A percentile compares a stretch with the other conserved stretches of the same genome.
Conservation (phyloP, 1,140 invertebrate genomes). For the Camponotus pennsylvanicus region DNA sequence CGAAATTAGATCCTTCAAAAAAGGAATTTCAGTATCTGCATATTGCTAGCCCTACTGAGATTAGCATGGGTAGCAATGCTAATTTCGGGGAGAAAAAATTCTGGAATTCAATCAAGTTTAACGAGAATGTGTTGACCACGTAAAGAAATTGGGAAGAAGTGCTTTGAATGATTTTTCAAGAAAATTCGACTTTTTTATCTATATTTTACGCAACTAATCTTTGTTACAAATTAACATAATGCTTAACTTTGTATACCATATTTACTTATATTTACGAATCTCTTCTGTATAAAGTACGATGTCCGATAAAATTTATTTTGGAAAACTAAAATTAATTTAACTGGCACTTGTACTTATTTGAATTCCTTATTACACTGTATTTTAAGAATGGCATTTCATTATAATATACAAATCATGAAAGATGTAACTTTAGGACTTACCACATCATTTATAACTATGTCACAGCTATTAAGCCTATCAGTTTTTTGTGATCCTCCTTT, state of each 20-base stretch:
- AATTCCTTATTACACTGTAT: not conserved
- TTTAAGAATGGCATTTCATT: not conserved
- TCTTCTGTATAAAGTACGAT: no score
- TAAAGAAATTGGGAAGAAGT: slow-evolving; percentile 26
- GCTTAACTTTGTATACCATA: no score
- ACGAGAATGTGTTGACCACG: slow-evolving; percentile 83
- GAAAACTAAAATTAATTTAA: no score
- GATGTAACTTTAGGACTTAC: no score
- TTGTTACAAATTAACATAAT: no score
- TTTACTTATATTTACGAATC: no score
- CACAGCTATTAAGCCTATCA: slow-evolving; percentile 63
- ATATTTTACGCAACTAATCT: no score
- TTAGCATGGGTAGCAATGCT: slow-evolving; percentile 82
- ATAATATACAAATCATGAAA: not conserved
- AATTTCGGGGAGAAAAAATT: slow-evolving; percentile 87
- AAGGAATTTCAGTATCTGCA: slow-evolving; percentile 86
- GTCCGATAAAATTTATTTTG: no score
- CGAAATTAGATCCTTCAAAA: no score
- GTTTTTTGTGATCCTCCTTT: slow-evolving; percentile 65
- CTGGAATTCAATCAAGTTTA: slow-evolving; percentile 87
- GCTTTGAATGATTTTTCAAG: slow-evolving; percentile 6
- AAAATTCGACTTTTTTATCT: not conserved
- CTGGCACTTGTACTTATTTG: not conserved
- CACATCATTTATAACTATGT: not conserved
- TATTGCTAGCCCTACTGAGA: slow-evolving; percentile 84